Evolutionary conservation across 2,113 vertebrate genomes (phyloP), one percentile per base, ranked within the genome.

Genomic region (Amphilophus citrinellus): DNA sequence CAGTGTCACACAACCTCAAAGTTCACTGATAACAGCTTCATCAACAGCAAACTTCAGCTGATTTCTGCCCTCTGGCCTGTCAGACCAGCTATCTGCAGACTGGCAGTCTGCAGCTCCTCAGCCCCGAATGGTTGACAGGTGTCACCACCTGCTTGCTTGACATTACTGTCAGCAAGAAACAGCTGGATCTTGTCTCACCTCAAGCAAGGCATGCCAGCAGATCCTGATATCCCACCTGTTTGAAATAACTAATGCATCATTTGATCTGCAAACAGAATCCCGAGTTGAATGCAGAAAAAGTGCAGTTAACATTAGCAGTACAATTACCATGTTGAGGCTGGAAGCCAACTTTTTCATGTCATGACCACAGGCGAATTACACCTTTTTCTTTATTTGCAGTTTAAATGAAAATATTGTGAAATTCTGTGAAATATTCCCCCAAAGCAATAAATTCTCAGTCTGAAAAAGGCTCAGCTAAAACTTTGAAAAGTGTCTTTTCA

Each of bases 131-230:
- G 80, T 30, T 85, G 88, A 87, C 86, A 92, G 82, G 87, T 87
- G 84, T 91, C 85, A 85, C 50, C 62, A 53, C 73, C 84, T 87
- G 63, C 65, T 60, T 76, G 30, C 24, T 88, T 86, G 86, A 84
- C 76, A 79, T 85, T 62, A 42, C 63, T 53, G 83, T 84, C 90
- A 89, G 77, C 56, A 79, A 42, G 65, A 78, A 76, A 66, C 88
- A 91, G 87, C 81, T 88, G 83, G 53, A 84, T 87, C 63, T 80
- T 37, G 76, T 93, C 84, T 84, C 78, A 82, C 66, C 77, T 15
- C 37, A n/a, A 83, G 75, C 83, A 77, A 80, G 84, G 60, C 66
- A 75, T n/a, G 18, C 61, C 76, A 79, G 61, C 18, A 75, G 61
- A 62, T 44, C 37, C 20, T 59, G 65, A 61, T 79, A 71, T 61